A percentile compares a stretch with the other conserved stretches of the same genome.
Evolutionary conservation across 2,888 invertebrate genomes (phyloP).

Genomic region (Tillus elongatus): DNA sequence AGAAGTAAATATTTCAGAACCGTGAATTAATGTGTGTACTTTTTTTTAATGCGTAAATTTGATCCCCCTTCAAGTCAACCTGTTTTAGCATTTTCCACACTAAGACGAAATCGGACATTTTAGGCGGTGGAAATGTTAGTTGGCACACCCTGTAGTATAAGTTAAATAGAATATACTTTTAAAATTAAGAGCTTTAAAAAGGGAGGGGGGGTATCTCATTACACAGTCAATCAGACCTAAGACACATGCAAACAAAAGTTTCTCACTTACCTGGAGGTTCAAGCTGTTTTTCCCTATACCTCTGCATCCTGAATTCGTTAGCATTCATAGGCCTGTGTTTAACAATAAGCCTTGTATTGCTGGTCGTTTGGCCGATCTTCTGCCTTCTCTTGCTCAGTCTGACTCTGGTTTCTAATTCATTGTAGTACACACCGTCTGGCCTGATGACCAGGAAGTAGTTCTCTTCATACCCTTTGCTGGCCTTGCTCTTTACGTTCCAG

Average conservation of each 20-base stretch:
- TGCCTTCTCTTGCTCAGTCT: constrained; percentile 87
- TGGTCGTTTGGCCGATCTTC: constrained; percentile 54
- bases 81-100: too few relatives aligned
- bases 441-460: constrained; percentile 93
- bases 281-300: constrained; percentile 76
- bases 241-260: not conserved
- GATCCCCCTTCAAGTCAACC: too few relatives aligned
- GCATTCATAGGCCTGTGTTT: constrained; percentile 81
- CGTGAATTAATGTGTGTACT: too few relatives aligned
- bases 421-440: constrained; percentile 85
- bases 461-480: constrained; percentile 72
- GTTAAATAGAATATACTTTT: too few relatives aligned
- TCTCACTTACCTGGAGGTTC: constrained; percentile 63
- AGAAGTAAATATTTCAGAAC: too few relatives aligned
- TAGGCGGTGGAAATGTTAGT: too few relatives aligned
- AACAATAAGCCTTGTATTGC: constrained; percentile 79
- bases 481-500: constrained; percentile 97
- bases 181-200: not conserved
- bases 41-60: too few relatives aligned
- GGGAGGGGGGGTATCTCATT: not conserved
- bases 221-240: not conserved
- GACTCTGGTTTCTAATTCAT: constrained; percentile 91
- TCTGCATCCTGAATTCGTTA: constrained; percentile 76
- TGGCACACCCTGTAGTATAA: too few relatives aligned
- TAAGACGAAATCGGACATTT: too few relatives aligned